These are phyloP conservation scores for Tychaedon coryphoeus DNA, from an alignment of 2,113 vertebrate genomes.

Conservation along the genomic window DNA sequence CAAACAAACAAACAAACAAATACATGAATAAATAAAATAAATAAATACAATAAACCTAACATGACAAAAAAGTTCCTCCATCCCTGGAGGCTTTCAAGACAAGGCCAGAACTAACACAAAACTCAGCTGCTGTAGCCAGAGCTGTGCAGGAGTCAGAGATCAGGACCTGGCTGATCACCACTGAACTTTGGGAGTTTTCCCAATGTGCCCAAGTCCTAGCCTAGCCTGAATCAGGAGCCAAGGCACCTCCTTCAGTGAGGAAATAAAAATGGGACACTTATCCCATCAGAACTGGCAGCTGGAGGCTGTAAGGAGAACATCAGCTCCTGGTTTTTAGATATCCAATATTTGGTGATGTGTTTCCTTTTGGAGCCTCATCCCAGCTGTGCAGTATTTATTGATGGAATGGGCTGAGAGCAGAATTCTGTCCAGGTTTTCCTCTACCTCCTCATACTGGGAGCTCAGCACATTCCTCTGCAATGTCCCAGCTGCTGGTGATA, in stretches of 20 bases:
- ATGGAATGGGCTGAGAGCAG: background rate
- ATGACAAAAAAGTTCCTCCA: background rate
- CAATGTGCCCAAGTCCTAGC: background rate
- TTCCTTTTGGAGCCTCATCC: background rate
- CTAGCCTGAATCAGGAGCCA: background rate
- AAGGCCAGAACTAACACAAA: background rate
- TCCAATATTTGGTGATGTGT: background rate
- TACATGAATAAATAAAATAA: background rate
- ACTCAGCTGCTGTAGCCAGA: background rate
- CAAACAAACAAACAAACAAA: background rate
- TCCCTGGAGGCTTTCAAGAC: background rate
- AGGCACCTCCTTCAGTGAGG: background rate
- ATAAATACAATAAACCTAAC: background rate
- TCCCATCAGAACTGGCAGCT: background rate
- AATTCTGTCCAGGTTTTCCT: background rate
- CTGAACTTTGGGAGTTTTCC: background rate
- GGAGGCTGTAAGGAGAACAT: background rate
- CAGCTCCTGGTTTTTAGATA: background rate
- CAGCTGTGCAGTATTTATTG: background rate
- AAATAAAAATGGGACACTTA: background rate
- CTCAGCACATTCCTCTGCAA: background rate
- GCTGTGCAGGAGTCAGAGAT: background rate
- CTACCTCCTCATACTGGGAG: background rate
- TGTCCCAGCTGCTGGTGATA: slow-evolving; percentile 5
- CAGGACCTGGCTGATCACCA: background rate